Evolutionary conservation across 30 jellyfish, hydroid and myxozoan species (phyloP), one percentile per base, ranked within the genome.

Genomic region (Sanderia malayensis): DNA sequence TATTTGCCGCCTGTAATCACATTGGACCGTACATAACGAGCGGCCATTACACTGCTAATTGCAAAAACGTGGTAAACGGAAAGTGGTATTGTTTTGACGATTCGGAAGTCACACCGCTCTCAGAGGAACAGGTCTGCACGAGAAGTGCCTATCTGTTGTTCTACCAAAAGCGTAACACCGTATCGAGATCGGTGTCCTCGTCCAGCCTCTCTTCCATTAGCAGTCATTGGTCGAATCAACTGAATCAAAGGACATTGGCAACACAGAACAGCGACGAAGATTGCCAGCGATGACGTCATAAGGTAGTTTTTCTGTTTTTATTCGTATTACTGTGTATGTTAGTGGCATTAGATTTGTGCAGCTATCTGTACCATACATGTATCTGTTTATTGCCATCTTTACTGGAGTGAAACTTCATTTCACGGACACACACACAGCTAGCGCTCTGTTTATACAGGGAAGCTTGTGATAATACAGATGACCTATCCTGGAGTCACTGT

Each of bases 81-180:
- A 44, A 37, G 29, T 87, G 96, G 96, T 87, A 87, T 66, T 64
- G 79, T 17, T 87, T 70, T 45, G 96, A 87, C 49, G 96, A 87
- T 44, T 49, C 80, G 0, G 49, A 52, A 31, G 96, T 80, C 47
- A 49, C 25, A 11, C 23, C 44, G 46, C 9, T 87, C 11, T n/a
- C 76, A 21, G 89, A 87, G 44, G 86, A 71, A 46, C 84, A 87
- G 24, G 89, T 87, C 41, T 87, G 87, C 46, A 79, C 86, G 22
- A 61, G 79, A 49, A 82, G 90, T 62, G 96, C 96, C 64, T 87
- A 87, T 58, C 24, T 87, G 70, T 46, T 87, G 82, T 87, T 87
- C 63, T 87, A 87, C 28, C 93, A 87, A 60, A 73, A 77, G 23
- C 94, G 96, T 21, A 64, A 41, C 47, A 71, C 61, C 41, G 71